These are phyloP conservation scores for Synanthedon formicaeformis DNA, from an alignment of 2,888 invertebrate genomes.

Conservation along the genomic window DNA sequence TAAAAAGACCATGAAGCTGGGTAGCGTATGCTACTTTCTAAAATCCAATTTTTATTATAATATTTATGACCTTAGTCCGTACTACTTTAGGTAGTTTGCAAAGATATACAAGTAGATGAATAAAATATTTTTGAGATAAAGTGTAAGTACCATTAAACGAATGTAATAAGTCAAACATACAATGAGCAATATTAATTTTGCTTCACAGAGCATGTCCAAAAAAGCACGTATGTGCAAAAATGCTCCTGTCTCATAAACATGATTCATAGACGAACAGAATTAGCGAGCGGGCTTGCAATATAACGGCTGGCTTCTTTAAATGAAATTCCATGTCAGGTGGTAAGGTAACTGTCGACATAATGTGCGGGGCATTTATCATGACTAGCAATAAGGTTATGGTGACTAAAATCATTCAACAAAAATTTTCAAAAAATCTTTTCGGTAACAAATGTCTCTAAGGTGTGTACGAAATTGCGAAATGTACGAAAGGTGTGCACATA, in stretches of 20 bases:
- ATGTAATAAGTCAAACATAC: too few species aligned
- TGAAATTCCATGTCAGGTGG: conserved; percentile 62
- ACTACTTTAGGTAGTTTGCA: too few species aligned
- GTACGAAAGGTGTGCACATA: too few species aligned
- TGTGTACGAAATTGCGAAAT: too few species aligned
- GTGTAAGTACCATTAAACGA: too few species aligned
- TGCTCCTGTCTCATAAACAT: conserved; percentile 24
- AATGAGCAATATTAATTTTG: too few species aligned
- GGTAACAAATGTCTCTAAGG: conserved; percentile 8
- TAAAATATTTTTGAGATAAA: too few species aligned
- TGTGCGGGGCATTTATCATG: conserved; percentile 47
- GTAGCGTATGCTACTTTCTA: too few species aligned
- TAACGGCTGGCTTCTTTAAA: conserved; percentile 47
- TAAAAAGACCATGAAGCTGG: too few species aligned
- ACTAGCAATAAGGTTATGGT: conserved; percentile 41
- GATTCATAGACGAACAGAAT: conserved; percentile 52
- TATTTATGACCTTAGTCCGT: too few species aligned
- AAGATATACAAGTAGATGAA: too few species aligned
- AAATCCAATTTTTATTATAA: too few species aligned
- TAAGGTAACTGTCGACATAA: conserved; percentile 29
- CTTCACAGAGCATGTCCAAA: background rate
- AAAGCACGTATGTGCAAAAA: background rate
- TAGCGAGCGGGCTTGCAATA: conserved; percentile 42
- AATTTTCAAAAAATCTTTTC: conserved; percentile 13
- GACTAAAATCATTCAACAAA: conserved; percentile 54